Evolutionary conservation across 2,888 invertebrate genomes (phyloP), one percentile per base, ranked within the genome.

Genomic region (Girardia tigrina): DNA sequence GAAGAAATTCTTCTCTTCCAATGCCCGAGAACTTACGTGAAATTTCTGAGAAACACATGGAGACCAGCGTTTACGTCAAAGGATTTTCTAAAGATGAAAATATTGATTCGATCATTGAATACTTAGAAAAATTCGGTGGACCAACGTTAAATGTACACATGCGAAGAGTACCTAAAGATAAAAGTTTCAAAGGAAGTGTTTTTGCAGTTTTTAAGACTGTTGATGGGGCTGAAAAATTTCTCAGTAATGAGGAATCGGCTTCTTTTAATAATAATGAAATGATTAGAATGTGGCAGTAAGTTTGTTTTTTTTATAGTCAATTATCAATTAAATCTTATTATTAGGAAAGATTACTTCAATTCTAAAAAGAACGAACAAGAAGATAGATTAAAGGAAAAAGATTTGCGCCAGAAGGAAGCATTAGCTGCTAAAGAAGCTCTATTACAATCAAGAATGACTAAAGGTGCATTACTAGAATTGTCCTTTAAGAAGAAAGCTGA

Each of bases 141-240:
- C 86, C 87, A 69, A 87, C 89, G 0, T 89, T 90, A 73, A 89
- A 89, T 80, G 85, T 91, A 14, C 86, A 81, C 79, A 85, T 84
- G 80, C 82, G 84, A 77, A 79, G 80, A 77, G 81, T 81, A 76
- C 78, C 78, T 12, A 80, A 81, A 42, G 70, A 78, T 27, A 82
- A 81, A 79, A 81, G 81, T 28, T 83, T 82, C 78, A 83, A 82
- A 86, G 97, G 95, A 73, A 95, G 95, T 0, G 89, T 94, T 72
- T 94, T 94, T 84, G 88, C 89, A 12, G 90, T 91, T 2, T 97
- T 94, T 84, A 88, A 89, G 80, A 89, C 88, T 29, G 87, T 88
- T 75, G 93, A 92, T 75, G 88, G 88, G 81, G 91, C 92, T 0
- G 89, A 90, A 79, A 89, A 88, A 77, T 91, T 92, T 82, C 83